These are phyloP conservation scores for Trissolcus japonicus DNA, from an alignment of 2,888 invertebrate genomes.

Conservation along the genomic window DNA sequence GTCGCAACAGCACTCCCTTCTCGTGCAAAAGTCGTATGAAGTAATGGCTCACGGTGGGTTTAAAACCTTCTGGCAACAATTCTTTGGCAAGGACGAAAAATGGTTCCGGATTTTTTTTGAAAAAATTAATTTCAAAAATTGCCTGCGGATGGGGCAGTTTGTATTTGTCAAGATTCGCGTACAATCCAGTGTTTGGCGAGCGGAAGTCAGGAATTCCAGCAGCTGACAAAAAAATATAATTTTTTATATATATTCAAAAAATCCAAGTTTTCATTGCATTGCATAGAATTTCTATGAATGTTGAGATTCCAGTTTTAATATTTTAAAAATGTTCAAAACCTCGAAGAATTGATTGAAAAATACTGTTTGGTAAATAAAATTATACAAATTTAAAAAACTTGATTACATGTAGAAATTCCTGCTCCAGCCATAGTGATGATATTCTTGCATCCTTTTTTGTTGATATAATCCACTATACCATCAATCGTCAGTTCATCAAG, in stretches of 20 bases:
- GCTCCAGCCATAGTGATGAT: constrained; percentile 96
- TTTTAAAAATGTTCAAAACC: too few species aligned
- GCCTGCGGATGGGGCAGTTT: constrained; percentile 93
- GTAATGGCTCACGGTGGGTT: constrained; percentile 93
- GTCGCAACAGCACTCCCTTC: constrained; percentile 85
- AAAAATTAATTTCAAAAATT: constrained; percentile 94
- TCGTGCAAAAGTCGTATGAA: constrained; percentile 91
- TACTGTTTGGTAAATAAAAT: not conserved
- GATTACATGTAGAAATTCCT: constrained; percentile 95
- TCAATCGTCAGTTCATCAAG: constrained; percentile 85
- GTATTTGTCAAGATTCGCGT: constrained; percentile 93
- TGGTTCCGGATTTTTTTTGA: constrained; percentile 91
- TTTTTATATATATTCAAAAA: not conserved
- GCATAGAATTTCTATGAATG: too few species aligned
- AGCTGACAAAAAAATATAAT: constrained; percentile 78
- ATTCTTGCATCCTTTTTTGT: constrained; percentile 86
- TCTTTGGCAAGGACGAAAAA: constrained; percentile 95
- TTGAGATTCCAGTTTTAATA: too few species aligned
- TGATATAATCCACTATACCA: constrained; percentile 88
- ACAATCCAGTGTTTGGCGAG: constrained; percentile 93
- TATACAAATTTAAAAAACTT: constrained; percentile 14
- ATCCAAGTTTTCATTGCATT: not conserved
- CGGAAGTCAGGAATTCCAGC: constrained; percentile 98
- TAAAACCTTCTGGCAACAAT: constrained; percentile 90
- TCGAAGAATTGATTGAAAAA: too few species aligned